Conservation (phyloP, 1,140 invertebrate genomes). For the Potamilus streckersoni region DNA sequence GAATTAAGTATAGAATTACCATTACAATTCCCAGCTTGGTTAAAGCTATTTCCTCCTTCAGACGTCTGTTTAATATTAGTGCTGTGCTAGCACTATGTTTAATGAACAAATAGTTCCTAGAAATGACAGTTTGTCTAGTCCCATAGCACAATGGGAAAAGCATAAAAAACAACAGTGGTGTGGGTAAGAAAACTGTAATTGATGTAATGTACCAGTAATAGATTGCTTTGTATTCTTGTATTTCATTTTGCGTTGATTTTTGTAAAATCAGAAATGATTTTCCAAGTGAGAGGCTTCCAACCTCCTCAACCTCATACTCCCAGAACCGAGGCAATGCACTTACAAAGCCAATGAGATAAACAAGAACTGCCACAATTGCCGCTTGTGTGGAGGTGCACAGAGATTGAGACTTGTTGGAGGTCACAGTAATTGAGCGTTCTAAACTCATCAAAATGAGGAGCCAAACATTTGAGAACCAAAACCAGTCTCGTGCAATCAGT, state of each 20-base stretch:
- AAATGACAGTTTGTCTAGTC: constrained; percentile 38
- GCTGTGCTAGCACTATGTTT: constrained; percentile 49
- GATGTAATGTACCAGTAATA: constrained; percentile 64
- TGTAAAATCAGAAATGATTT: constrained; percentile 31
- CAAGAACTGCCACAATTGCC: constrained; percentile 51
- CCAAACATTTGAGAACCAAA: constrained; percentile 61
- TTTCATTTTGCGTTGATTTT: constrained; percentile 43
- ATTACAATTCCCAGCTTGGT: constrained; percentile 53
- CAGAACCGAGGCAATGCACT: constrained; percentile 63
- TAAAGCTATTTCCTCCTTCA: constrained; percentile 54
- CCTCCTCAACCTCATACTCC: constrained; percentile 47
- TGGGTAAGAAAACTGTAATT: constrained; percentile 58
- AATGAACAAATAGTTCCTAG: constrained; percentile 42
- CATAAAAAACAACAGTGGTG: constrained; percentile 48
- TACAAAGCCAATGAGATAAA: constrained; percentile 56
- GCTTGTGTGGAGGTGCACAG: constrained; percentile 55
- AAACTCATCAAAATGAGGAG: constrained; percentile 58
- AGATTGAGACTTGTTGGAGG: constrained; percentile 42
- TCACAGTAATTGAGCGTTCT: constrained; percentile 54
- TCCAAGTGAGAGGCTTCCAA: constrained; percentile 18
- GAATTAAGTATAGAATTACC: constrained; percentile 53
- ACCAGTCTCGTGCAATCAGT: constrained; percentile 56
- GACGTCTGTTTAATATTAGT: constrained; percentile 48
- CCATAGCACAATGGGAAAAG: constrained; percentile 41
- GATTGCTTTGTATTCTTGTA: constrained; percentile 54